phyloP scores from a whole-genome alignment of 1,140 invertebrate genomes.

The Colletes gigas region DNA sequence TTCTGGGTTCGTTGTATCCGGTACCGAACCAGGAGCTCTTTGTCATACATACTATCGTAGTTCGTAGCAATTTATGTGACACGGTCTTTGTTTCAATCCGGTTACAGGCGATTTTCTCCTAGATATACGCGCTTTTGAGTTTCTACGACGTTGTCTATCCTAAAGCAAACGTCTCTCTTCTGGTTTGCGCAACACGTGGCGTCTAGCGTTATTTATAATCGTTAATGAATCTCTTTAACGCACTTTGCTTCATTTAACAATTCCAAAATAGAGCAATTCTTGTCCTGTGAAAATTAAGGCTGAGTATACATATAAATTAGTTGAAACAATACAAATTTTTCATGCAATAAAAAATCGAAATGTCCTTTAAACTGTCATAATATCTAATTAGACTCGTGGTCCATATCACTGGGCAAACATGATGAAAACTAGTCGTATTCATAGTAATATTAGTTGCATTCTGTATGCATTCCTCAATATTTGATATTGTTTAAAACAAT shows the following conservation, averaged over 20 bases:
- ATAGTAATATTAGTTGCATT: too few relatives aligned
- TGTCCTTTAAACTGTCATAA: too few relatives aligned
- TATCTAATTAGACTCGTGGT: too few relatives aligned
- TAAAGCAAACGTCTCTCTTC: not conserved
- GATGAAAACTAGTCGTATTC: too few relatives aligned
- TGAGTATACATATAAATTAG: too few relatives aligned
- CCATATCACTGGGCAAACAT: too few relatives aligned
- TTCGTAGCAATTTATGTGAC: slow-evolving; percentile 14
- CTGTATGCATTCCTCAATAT: too few relatives aligned
- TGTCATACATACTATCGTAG: slow-evolving; percentile 27
- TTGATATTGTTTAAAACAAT: too few relatives aligned
- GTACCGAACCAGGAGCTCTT: slow-evolving; percentile 11
- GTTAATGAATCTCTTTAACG: not conserved
- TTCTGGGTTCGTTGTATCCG: slow-evolving; percentile 13
- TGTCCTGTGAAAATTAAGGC: too few relatives aligned
- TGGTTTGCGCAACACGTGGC: slow-evolving; percentile 2
- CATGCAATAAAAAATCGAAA: too few relatives aligned
- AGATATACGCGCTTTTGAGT: slow-evolving; percentile 18
- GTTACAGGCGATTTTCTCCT: slow-evolving; percentile 9
- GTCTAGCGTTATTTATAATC: not conserved
- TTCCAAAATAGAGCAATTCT: too few relatives aligned
- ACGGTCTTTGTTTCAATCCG: slow-evolving; percentile 16
- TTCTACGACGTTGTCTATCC: not conserved
- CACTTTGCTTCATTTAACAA: not conserved
- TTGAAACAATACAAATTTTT: too few relatives aligned